Evolutionary conservation across 2,797 vertebrate species (phyloP).

Genomic region (Betta splendens): DNA sequence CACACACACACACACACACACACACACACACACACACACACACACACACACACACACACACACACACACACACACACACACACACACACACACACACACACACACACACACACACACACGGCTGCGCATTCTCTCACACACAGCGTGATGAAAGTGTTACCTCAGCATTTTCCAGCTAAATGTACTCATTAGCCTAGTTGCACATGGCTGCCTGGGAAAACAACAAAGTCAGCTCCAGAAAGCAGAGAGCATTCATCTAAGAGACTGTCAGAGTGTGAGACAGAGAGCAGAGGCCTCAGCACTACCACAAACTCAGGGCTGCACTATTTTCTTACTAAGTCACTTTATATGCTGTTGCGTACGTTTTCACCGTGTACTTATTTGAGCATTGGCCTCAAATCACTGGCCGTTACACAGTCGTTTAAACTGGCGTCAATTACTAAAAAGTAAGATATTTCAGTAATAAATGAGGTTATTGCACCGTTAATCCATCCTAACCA

Average conservation of each 20-base stretch:
- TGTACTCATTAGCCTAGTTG: constrained; percentile 84
- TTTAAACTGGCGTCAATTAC: constrained; percentile 8
- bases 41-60: no score
- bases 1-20: constrained; percentile 17
- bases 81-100: constrained; percentile 23
- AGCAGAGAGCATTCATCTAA: constrained; percentile 79
- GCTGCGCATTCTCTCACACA: constrained; percentile 16
- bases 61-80: constrained; percentile 10
- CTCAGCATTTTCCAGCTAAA: constrained; percentile 81
- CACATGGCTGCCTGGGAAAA: constrained; percentile 83
- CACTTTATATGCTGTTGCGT: constrained; percentile 41
- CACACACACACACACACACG: constrained; percentile 1
- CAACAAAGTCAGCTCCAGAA: constrained; percentile 82
- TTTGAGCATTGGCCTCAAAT: constrained; percentile 18
- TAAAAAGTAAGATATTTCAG: not conserved
- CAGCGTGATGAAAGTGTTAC: constrained; percentile 78
- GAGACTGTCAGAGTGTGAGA: constrained; percentile 74
- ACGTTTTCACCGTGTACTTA: constrained; percentile 26
- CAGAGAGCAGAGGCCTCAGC: constrained; percentile 77
- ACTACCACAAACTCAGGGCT: constrained; percentile 60
- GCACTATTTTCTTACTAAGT: constrained; percentile 60
- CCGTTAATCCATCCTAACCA: no score
- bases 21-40: constrained; percentile 13
- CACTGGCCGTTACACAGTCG: constrained; percentile 9
- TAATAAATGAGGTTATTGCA: no score